Percentiles rank a stretch among this genome's conserved stretches.
Evolutionary conservation across 2,113 vertebrate genomes (phyloP).

Genomic region (Entomyzon cyanotis): DNA sequence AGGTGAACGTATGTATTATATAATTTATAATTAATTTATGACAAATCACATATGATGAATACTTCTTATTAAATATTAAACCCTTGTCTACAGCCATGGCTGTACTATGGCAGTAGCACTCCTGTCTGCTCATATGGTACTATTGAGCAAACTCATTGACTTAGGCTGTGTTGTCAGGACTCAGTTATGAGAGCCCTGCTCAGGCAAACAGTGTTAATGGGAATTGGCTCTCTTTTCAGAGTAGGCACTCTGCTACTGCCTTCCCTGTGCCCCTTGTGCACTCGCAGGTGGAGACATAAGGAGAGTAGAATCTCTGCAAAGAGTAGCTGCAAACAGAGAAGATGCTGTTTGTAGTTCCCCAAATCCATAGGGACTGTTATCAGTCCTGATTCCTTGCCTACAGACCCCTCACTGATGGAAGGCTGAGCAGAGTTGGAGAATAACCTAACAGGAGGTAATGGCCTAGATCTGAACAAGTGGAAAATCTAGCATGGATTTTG

Average conservation of each 20-base stretch:
- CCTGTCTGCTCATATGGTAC: background rate
- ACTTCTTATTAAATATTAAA: slow-evolving; percentile 52
- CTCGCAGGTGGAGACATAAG: background rate
- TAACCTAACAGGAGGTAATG: background rate
- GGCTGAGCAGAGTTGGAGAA: background rate
- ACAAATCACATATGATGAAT: slow-evolving; percentile 31
- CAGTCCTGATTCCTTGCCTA: background rate
- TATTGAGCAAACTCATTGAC: background rate
- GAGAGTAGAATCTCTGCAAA: background rate
- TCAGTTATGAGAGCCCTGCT: background rate
- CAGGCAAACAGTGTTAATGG: background rate
- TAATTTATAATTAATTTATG: slow-evolving; percentile 61
- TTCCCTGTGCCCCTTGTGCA: background rate
- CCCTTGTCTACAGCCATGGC: background rate
- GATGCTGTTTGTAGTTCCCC: background rate
- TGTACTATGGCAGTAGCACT: background rate
- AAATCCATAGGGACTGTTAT: background rate
- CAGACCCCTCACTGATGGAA: background rate
- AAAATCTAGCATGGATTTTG: slow-evolving; percentile 2
- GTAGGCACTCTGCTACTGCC: background rate
- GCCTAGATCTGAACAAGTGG: background rate
- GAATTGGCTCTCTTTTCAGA: background rate
- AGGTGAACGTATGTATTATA: slow-evolving; percentile 39
- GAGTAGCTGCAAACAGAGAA: rapidly evolving
- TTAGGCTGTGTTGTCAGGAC: background rate